Base-by-base conservation (phyloP, 2,797 vertebrate genomes). In the Bradypodion pumilum region DNA sequence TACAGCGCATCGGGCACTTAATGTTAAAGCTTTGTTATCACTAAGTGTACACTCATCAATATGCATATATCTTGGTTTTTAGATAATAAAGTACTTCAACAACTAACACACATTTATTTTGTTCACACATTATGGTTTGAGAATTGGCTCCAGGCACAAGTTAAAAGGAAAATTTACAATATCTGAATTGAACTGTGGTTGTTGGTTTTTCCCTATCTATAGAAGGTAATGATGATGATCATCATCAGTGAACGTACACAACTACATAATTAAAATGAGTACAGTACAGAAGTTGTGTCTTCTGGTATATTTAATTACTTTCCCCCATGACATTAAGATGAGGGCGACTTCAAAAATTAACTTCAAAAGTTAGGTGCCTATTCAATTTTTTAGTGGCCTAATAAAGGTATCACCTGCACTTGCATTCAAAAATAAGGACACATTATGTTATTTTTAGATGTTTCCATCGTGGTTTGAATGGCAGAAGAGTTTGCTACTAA, bases 221-320 rank as follows among this genome's bases (percentile, higher is more conserved):
- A 79, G 59, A 78, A 81, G 32, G 63, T 44, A 80, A 76, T 32
- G 78, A 66, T 65, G 70, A 12, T 63, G 25, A n/a, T 83, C 73
- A n/a, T n/a, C 81, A 76, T 56, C 7, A 80, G 42, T 63, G 56
- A 83, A 80, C 84, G 85, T 4, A 46, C 15, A 16, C 77, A 0
- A 27, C 21, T 1, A 52, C 69, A 82, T 70, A 85, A 80, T 32
- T 46, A 88, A 84, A 9, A 72, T n/a, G 68, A 87, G 37, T 63
- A 87, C 74, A 23, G 42, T 87, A 85, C 87, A 87, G 82, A 90
- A 88, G 85, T 87, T 91, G 83, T 87, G 6, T 15, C 74, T 80
- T 92, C 85, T 85, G 91, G 77, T 90, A 93, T 93, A 93, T 92
- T 75, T 86, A 95, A 95, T 91, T 93, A 91, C 92, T 94, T 93